Conservation (phyloP, 1,140 invertebrate species). For the Drosophila bipectinata region DNA sequence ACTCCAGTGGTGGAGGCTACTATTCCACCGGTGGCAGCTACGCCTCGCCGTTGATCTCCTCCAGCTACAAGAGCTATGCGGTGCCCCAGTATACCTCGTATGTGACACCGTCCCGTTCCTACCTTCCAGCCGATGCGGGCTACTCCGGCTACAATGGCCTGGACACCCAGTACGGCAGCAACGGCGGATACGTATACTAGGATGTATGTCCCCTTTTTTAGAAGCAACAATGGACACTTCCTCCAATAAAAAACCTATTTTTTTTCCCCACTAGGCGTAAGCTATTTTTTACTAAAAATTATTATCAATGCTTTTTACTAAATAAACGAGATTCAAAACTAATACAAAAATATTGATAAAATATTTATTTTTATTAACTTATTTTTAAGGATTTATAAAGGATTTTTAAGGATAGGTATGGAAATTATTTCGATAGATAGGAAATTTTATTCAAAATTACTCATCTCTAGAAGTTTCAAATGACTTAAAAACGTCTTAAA, state of each 20-base stretch:
- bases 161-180: constrained; percentile 72
- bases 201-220: neutral
- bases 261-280: constrained; percentile 18
- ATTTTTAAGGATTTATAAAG: too few species aligned
- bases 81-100: constrained; percentile 61
- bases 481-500: too few species aligned
- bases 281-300: constrained; percentile 27
- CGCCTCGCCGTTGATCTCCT: constrained; percentile 24
- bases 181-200: constrained; percentile 78
- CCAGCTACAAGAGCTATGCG: constrained; percentile 55
- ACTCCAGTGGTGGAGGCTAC: constrained; percentile 49
- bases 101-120: constrained; percentile 49
- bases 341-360: too few species aligned
- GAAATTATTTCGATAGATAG: too few species aligned
- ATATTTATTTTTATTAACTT: too few species aligned
- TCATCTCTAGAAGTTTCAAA: too few species aligned
- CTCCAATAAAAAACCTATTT: neutral
- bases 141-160: constrained; percentile 52
- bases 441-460: too few species aligned
- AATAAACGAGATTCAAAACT: neutral
- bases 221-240: constrained; percentile 27
- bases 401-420: too few species aligned
- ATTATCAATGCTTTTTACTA: constrained; percentile 13
- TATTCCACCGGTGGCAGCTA: constrained; percentile 33
- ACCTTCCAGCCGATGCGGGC: constrained; percentile 48